A percentile compares a stretch with the other conserved stretches of the same genome.
These are phyloP conservation scores for Propithecus coquereli DNA, from an alignment of 2,113 vertebrate species.

Conservation along the genomic window DNA sequence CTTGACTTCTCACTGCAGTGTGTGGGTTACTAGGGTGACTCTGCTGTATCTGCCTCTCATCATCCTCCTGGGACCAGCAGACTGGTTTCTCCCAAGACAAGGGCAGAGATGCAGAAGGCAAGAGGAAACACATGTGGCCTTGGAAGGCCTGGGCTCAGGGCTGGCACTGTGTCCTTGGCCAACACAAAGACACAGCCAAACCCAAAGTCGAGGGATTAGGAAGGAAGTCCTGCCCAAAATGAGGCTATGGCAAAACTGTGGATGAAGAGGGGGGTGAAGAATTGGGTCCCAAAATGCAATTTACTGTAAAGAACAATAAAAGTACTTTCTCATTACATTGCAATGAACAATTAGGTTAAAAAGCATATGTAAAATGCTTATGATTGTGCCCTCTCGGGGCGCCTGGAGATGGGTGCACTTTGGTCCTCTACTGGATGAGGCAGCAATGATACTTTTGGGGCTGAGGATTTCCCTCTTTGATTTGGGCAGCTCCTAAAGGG, in stretches of 20 bases:
- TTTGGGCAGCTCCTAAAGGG: background rate
- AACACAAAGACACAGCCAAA: background rate
- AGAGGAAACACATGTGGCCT: accelerated
- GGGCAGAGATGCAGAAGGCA: background rate
- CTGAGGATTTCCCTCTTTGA: background rate
- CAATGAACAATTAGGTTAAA: background rate
- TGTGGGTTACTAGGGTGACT: background rate
- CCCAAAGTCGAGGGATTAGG: background rate
- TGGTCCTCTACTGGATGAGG: background rate
- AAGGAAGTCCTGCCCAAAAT: background rate
- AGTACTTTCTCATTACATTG: background rate
- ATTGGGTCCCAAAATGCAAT: background rate
- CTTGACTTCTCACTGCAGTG: background rate
- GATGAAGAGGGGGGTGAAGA: background rate
- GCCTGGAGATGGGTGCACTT: accelerated
- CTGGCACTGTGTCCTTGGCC: background rate
- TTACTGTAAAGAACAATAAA: background rate
- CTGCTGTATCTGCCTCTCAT: background rate
- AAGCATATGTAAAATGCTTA: accelerated
- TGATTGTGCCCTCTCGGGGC: no score
- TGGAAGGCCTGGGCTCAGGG: background rate
- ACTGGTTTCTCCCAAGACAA: background rate
- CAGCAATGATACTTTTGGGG: background rate
- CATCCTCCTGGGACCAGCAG: background rate
- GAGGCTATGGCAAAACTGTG: background rate